These are phyloP conservation scores for Hecatera dysodea DNA, from an alignment of 2,888 invertebrate species.

Conservation along the genomic window DNA sequence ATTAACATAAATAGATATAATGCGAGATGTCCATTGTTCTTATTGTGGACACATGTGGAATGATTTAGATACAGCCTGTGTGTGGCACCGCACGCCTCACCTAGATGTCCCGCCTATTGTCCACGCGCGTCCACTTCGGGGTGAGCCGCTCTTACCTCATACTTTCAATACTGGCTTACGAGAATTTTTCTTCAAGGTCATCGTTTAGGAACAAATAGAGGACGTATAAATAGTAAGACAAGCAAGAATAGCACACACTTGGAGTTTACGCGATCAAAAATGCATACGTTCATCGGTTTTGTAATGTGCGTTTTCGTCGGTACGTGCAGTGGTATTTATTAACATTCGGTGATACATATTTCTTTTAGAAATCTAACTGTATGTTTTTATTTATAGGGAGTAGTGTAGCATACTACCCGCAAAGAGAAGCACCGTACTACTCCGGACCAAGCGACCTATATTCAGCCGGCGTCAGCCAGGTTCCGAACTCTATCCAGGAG, in stretches of 20 bases:
- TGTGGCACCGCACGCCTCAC: conserved; percentile 85
- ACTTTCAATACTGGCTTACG: conserved; percentile 90
- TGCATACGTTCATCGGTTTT: conserved; percentile 83
- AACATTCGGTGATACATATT: conserved; percentile 40
- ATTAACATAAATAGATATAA: conserved; percentile 30
- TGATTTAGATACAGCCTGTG: conserved; percentile 82
- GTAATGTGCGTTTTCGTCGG: conserved; percentile 84
- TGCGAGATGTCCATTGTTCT: conserved; percentile 53
- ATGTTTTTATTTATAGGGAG: conserved; percentile 78
- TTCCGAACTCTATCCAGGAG: conserved; percentile 74
- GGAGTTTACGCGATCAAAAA: conserved; percentile 83
- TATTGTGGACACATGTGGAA: conserved; percentile 52
- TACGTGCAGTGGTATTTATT: conserved; percentile 79
- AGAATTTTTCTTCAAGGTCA: conserved; percentile 90
- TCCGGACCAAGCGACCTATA: conserved; percentile 82
- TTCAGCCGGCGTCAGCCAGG: conserved; percentile 72
- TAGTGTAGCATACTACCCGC: conserved; percentile 81
- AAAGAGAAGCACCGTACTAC: conserved; percentile 83
- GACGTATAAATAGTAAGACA: conserved; percentile 89
- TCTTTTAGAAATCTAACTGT: conserved; percentile 36
- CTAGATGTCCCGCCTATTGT: conserved; percentile 90
- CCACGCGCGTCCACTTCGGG: conserved; percentile 83
- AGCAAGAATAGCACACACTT: conserved; percentile 86
- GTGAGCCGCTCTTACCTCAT: conserved; percentile 90
- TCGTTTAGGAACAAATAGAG: conserved; percentile 89